Base-by-base conservation (phyloP, 30 jellyfish, hydroid and myxozoan species). In the Hydractinia echinata region DNA sequence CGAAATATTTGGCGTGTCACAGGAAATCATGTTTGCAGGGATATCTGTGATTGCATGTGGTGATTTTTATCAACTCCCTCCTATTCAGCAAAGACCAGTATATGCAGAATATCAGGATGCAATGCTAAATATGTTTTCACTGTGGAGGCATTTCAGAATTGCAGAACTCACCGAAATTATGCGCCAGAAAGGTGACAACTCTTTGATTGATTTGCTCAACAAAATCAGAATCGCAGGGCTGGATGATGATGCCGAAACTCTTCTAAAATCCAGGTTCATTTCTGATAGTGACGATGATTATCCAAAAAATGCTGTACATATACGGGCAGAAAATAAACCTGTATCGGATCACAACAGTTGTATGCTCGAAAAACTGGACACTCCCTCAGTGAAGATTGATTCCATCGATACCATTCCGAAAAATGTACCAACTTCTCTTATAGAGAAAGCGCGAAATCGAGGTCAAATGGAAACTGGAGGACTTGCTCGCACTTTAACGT, bases 221-320 rank as follows among this genome's bases (percentile, higher is more conserved):
- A 49, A 15, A 30, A 68, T 53, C 51, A 72, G 82, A 44, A 72
- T n/a, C 30, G 82, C 71, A 13, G 69, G 16, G 14, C 19, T 72
- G 19, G 51, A 30, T 72, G 82, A 72, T 15, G 73, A 50, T 15
- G 82, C 39, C 51, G 82, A 72, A 72, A 13, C 8, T 20, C 8
- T 15, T 49, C 51, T 72, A 72, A 30, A 72, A 44, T 72, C 82
- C 39, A 72, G 69, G 19, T n/a, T 72, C 51, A 50, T 72, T 72
- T 30, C 44, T 30, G 67, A 30, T 15, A 1, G 51, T 20, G 51
- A 53, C 51, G 13, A 30, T 19, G 73, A 72, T 48, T 72, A 72
- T 50, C 82, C 82, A 72, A 20, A 68, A 68, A 50, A 72, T 72
- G 82, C 82, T 50, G 18, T 72, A 68, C 82, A 72, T 19, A 19